Base-by-base conservation (phyloP, 2,888 invertebrate species). In the Trisateles emortualis region DNA sequence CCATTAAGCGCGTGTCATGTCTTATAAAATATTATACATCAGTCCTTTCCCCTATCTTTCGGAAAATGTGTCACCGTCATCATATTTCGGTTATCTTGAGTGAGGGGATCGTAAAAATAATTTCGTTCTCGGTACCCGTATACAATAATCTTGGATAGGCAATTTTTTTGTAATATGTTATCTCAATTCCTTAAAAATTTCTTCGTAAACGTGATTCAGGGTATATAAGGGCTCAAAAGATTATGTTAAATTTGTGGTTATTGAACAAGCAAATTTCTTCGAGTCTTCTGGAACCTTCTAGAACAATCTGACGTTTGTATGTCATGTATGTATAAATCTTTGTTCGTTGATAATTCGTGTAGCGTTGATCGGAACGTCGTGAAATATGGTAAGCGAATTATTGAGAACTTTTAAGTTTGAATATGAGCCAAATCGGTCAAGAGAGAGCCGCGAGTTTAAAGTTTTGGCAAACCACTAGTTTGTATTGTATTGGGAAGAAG, bases 41-140 rank as follows among this genome's bases (percentile, higher is more conserved):
- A 13, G 14, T 35, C 35, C 16, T 8, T 16, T 16, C 3, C 16
- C 16, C 8, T 35, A 35, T 19, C 2, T n/a, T 62, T 40, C 48
- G 6, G 29, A 43, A 46, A 46, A 66, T 45, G 55, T 52, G 32
- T 46, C 43, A 32, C 42, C 16, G 1, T 38, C 42, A 26, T 9
- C 3, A 26, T 40, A 44, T 49, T 38, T 6, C 19, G 36, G 46
- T 55, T 62, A 55, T 43, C 51, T 61, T 47, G 55, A 66, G 65
- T 36, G 13, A 26, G 32, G 11, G 40, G 26, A 13, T 11, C 50
- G 67, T 45, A 67, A 56, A 66, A 48, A 62, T 67, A 56, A 64
- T 56, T 64, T 56, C 38, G 49, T 47, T 52, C 52, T 38, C 32
- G 67, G 56, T 49, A 50, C 32, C 5, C 46, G 64, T 32, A 61